A percentile compares a stretch with the other conserved stretches of the same genome.
These are phyloP conservation scores for Thamnophis elegans DNA, from an alignment of 2,797 vertebrate genomes.

Conservation along the genomic window DNA sequence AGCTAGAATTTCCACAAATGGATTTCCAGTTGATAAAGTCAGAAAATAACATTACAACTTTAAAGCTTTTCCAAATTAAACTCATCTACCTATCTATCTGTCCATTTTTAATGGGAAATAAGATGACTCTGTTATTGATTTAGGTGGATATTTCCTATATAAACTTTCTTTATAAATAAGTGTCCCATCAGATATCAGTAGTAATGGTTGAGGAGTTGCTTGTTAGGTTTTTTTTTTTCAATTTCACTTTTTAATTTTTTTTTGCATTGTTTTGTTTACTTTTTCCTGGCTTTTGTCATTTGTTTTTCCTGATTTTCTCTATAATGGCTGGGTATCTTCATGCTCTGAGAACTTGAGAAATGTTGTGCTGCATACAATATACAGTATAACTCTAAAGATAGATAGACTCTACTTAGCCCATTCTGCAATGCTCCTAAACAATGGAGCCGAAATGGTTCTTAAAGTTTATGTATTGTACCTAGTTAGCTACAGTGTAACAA, in stretches of 20 bases:
- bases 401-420: not conserved
- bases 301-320: not conserved
- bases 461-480: not conserved
- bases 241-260: not conserved
- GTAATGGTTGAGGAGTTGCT: not conserved
- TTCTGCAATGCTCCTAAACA: not conserved
- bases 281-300: not conserved
- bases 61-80: not conserved
- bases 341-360: not conserved
- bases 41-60: not conserved
- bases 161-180: not conserved
- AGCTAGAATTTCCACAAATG: not conserved
- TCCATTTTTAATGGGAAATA: not conserved
- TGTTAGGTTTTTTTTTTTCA: not conserved
- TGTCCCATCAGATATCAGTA: not conserved
- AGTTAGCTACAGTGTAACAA: not conserved
- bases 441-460: not conserved
- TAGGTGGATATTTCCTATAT: not conserved
- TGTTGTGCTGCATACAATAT: not conserved
- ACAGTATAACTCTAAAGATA: not conserved
- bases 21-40: not conserved
- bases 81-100: not conserved
- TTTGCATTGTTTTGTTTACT: not conserved
- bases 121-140: not conserved
- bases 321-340: not conserved